Evolutionary conservation across 2,113 vertebrate genomes (phyloP), one percentile per base, ranked within the genome.

Genomic region (Microcebus jonahi): DNA sequence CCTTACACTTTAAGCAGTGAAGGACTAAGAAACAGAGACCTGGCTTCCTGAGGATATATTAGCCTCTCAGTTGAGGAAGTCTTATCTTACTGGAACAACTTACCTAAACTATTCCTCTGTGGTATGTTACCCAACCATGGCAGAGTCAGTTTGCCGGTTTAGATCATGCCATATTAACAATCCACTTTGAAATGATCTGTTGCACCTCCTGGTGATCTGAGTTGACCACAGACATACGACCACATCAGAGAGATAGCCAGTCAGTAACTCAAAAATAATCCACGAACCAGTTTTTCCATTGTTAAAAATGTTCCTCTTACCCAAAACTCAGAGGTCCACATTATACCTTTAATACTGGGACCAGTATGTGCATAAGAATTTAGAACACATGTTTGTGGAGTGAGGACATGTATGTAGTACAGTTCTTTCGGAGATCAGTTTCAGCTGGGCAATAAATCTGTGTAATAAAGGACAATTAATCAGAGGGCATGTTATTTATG

Each of bases 341-440:
- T 87, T 75, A 45, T 45, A 77, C 14, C 10, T 73, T 93, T 95
- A 77, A 50, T 80, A 82, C 39, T 80, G 91, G 95, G 53, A 87
- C 7, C 20, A 87, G 18, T 70, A 13, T 10, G 14, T 92, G 42
- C 45, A 1, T 86, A 95, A 80, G 25, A 88, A 77, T 76, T 83
- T 79, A 93, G 73, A 82, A 57, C 71, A 53, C 50, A 61, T 45
- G 83, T 48, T 67, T 89, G 63, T 87, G 61, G 71, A 93, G 39
- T 92, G 59, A 89, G 82, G n/a, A 80, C 53, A 55, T 67, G n/a
- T 80, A 81, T 23, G 29, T 50, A 79, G 91, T 75, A 89, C 12
- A 82, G 21, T 94, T 80, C 61, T 94, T 94, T 86, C 67, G 25
- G 57, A 90, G 82, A 70, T 83, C 73, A 75, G 76, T 82, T 94